Evolutionary conservation across 2,888 invertebrate genomes (phyloP).

Genomic region (Pristionchus arcanus): DNA sequence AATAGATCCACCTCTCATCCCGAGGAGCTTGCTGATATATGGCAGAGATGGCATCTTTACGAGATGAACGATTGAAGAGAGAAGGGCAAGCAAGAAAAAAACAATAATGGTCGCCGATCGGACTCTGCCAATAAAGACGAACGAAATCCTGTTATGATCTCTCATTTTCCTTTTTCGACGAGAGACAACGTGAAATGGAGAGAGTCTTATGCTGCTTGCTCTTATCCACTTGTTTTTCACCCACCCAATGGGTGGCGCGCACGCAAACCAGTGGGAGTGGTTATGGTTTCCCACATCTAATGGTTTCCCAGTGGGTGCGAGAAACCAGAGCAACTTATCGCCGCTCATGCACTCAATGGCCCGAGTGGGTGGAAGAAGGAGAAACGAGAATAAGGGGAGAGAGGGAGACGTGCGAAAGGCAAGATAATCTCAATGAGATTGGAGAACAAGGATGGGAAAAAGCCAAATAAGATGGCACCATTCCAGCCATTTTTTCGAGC

Average conservation of each 20-base stretch:
- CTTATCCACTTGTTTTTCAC: background rate
- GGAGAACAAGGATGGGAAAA: background rate
- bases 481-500: background rate
- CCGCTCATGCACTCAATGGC: background rate
- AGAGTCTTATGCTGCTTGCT: background rate
- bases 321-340: background rate
- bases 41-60: constrained; percentile 1
- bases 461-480: background rate
- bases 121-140: constrained; percentile 10
- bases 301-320: no score
- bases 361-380: background rate
- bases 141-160: background rate
- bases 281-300: no score
- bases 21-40: background rate
- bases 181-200: background rate
- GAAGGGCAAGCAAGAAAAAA: background rate
- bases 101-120: constrained; percentile 16
- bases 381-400: background rate
- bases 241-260: no score
- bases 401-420: background rate
- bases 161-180: background rate
- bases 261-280: no score
- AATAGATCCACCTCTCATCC: background rate
- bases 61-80: background rate
- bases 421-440: background rate